Base-by-base conservation (phyloP, 92 coral and sea anemone genomes). In the Phymanthus crucifer region DNA sequence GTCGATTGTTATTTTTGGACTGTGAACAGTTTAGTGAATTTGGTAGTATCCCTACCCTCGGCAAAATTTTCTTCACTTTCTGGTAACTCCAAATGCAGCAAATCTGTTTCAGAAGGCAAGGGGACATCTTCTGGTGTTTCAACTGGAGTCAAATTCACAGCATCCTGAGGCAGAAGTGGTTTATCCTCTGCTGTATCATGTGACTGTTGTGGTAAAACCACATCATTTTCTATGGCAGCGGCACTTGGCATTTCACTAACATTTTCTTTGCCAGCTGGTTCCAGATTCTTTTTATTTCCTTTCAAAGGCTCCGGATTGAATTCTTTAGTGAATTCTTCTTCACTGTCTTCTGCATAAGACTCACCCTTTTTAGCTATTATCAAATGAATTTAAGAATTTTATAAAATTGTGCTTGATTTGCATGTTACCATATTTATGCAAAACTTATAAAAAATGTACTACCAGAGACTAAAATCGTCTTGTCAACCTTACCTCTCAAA, bases 241-340 rank as follows among this genome's bases (percentile, higher is more conserved):
- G 18, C 12, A 40, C 57, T 45, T 32, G 75, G 81, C 10, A 38
- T 72, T 11, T 37, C 67, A 19, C 33, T 45, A 36, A 61, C n/a
- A 29, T 83, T 57, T 7, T 78, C 74, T 34, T 23, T 48, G 16
- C 4, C 61, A 32, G 77, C 14, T 23, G 77, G 3, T 73, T 36
- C 52, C 32, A 31, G 58, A 3, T 37, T 29, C 4, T 37, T 17
- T 16, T 32, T 36, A 35, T 35, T 52, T 32, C 56, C 23, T 24
- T 79, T 37, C 5, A 29, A 4, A 38, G 34, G 40, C 40, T 74
- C 79, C 40, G 92, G 97, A 57, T 85, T 71, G 46, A 83, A 83
- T 29, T 83, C 79, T 70, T 75, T 87, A 12, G 97, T 75, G 78
- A 92, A 92, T 72, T 92, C 97, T 40, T 92, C 97, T 48, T 92